Percentiles rank a stretch among this genome's conserved stretches.
phyloP scores from a whole-genome alignment of 2,888 invertebrate species.

The Emmelina monodactyla region DNA sequence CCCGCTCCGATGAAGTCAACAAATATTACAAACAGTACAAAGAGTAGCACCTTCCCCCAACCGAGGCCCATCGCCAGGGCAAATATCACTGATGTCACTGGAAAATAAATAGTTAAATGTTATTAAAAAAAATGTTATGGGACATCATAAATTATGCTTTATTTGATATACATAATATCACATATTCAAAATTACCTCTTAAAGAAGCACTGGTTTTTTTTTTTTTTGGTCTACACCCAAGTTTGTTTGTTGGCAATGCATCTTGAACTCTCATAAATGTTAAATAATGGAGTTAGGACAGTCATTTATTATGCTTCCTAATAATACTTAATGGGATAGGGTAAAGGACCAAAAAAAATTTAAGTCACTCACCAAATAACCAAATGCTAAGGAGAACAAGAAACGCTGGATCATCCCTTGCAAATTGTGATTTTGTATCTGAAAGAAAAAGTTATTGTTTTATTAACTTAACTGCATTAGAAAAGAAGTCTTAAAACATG shows the following conservation, averaged over 20 bases:
- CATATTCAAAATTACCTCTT: too few species aligned
- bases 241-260: too few species aligned
- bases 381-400: conserved; percentile 88
- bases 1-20: conserved; percentile 94
- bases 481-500: too few species aligned
- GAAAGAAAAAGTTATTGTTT: too few species aligned
- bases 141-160: too few species aligned
- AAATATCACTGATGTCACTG: conserved; percentile 91
- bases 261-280: too few species aligned
- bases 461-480: too few species aligned
- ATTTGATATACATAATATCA: too few species aligned
- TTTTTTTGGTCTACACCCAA: too few species aligned
- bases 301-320: not conserved
- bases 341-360: not conserved
- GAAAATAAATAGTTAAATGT: conserved; percentile 27
- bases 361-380: conserved; percentile 75
- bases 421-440: conserved; percentile 99
- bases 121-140: too few species aligned
- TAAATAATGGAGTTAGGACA: too few species aligned
- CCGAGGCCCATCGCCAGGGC: conserved; percentile 78
- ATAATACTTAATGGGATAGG: not conserved
- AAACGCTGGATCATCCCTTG: conserved; percentile 98
- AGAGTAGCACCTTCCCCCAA: conserved; percentile 75
- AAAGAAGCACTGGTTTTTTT: too few species aligned
- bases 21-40: conserved; percentile 90